Percentiles rank a stretch among this genome's conserved stretches.
Conservation (phyloP, 2,888 invertebrate species). For the Leptopterna dolabrata region DNA sequence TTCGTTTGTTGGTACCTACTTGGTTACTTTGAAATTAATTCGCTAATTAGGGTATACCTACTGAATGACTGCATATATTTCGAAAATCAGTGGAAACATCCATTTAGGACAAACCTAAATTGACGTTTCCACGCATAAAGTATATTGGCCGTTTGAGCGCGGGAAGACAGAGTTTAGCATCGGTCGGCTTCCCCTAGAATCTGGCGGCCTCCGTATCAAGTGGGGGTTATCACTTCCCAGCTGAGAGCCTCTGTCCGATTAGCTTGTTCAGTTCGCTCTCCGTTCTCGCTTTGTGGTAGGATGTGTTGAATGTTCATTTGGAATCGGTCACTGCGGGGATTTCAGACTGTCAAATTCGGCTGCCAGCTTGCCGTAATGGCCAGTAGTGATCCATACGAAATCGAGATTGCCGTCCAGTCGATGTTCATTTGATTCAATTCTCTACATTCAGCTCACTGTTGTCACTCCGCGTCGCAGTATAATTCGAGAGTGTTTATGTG, state of each 20-base stretch:
- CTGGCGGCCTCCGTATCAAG: not conserved
- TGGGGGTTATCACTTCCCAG: constrained; percentile 31
- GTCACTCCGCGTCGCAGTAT: not conserved
- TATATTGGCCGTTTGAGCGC: not conserved
- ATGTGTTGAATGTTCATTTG: not conserved
- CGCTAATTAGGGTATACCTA: no score
- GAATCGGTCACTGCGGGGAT: constrained; percentile 13
- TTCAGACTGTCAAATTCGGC: constrained; percentile 14
- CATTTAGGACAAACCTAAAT: no score
- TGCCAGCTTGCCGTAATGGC: not conserved
- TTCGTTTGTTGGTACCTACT: no score
- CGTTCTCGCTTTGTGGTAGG: not conserved
- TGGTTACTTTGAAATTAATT: no score
- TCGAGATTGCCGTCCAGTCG: not conserved
- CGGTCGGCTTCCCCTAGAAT: not conserved
- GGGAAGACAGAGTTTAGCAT: not conserved
- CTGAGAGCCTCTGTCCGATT: not conserved
- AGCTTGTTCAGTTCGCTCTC: not conserved
- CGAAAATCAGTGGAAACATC: no score
- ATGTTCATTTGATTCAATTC: not conserved
- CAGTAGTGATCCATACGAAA: constrained; percentile 19
- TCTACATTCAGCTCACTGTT: not conserved
- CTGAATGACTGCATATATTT: no score
- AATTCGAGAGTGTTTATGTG: constrained; percentile 43
- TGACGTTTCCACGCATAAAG: no score